Base-by-base conservation (phyloP, 2,113 vertebrate species). In the Argyrosomus japonicus region DNA sequence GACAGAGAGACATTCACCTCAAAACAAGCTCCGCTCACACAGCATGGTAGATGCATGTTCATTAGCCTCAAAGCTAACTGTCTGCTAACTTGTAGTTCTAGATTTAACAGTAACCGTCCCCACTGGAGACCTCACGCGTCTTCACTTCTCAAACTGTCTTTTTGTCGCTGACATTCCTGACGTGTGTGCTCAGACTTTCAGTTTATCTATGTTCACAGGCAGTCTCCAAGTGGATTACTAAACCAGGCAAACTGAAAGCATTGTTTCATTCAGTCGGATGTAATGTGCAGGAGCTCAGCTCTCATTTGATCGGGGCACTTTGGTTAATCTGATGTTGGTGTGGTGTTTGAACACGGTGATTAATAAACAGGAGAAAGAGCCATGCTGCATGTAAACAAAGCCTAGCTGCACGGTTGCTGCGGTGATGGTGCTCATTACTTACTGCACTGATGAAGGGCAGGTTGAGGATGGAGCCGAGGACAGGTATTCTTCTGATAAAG, bases 361-460 rank as follows among this genome's bases (percentile, higher is more conserved):
- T 40, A 65, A 82, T 79, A 76, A 67, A 60, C 62, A 56, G 62
- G 61, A 60, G 48, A 47, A 54, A 18, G 63, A 78, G 76, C 63
- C 82, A 75, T 87, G 85, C 87, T 83, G 29, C 25, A 8, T 54
- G 68, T 45, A 57, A 73, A 65, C 43, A 56, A 15, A 50, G 70
- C 25, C 32, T 29, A 77, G 43, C 50, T n/a, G 27, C 53, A 40
- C 19, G 11, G 54, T 5, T 14, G 43, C 43, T 60, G 56, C 51
- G 51, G 45, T 0, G 17, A n/a, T 21, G 53, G 9, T 2, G 36
- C 36, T 40, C 11, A 4, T 67, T 75, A 97, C 97, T 97, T 94
- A 99, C 98, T 90, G 96, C 96, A 89, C 97, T 98, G 94, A 99
- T 97, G 93, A 98, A 98, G 36, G 98, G 97, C 87, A 99, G 95